Percentiles rank a stretch among this genome's conserved stretches.
Conservation (phyloP, 2,113 vertebrate species). For the Paradoxurus hermaphroditus region DNA sequence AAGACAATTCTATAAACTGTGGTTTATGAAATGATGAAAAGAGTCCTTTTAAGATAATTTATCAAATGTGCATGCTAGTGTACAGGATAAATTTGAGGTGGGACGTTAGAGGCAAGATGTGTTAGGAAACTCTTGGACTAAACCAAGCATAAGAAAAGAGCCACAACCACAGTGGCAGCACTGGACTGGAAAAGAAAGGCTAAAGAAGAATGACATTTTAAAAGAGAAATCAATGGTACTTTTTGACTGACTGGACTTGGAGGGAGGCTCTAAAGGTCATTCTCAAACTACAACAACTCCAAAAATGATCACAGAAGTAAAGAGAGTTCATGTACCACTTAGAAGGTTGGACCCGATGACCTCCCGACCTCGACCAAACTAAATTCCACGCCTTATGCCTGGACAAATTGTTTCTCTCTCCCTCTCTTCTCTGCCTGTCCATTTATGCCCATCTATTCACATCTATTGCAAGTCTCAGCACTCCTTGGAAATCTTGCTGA, state of each 20-base stretch:
- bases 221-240: background rate
- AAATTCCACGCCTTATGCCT: background rate
- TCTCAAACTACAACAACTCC: background rate
- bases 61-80: background rate
- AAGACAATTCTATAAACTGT: conserved; percentile 30
- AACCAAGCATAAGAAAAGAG: background rate
- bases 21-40: background rate
- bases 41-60: background rate
- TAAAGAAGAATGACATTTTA: background rate
- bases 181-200: background rate
- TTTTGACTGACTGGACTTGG: background rate
- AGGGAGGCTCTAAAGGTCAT: background rate
- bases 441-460: background rate
- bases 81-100: background rate
- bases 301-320: background rate
- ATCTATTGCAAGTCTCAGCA: background rate
- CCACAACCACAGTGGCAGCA: background rate
- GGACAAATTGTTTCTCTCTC: background rate
- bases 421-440: background rate
- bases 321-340: background rate
- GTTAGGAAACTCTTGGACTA: background rate
- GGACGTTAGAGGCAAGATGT: background rate
- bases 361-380: background rate
- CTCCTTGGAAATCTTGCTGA: background rate
- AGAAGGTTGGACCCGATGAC: background rate